These are phyloP conservation scores for Osmerus eperlanus DNA, from an alignment of 2,113 vertebrate species.

Conservation along the genomic window DNA sequence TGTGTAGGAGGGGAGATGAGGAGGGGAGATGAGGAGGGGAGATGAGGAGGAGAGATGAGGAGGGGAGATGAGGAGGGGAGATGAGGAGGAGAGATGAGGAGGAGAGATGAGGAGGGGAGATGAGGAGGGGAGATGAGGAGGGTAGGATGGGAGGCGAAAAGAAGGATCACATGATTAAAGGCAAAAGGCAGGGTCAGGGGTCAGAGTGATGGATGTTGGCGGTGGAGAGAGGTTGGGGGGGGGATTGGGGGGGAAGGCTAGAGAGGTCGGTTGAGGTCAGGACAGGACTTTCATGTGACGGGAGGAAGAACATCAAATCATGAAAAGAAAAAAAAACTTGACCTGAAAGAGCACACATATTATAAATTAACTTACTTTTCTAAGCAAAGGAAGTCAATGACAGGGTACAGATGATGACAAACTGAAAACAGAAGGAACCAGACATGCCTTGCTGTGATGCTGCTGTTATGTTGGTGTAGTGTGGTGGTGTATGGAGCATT, in stretches of 20 bases:
- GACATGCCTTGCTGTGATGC: no score
- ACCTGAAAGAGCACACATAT: no score
- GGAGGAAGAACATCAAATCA: constrained; percentile 1
- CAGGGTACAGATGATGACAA: no score
- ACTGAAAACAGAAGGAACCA: no score
- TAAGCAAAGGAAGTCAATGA: no score
- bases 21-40: background rate
- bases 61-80: background rate
- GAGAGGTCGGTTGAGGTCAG: background rate
- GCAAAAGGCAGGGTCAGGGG: constrained; percentile 48
- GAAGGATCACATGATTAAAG: constrained; percentile 47
- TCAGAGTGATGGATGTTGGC: constrained; percentile 42
- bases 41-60: background rate
- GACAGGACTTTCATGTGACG: constrained; percentile 16
- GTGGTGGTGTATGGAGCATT: no score
- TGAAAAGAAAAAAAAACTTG: no score
- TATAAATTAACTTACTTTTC: no score
- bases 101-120: no score
- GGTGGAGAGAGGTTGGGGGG: background rate
- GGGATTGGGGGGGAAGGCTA: background rate
- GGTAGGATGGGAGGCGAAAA: no score
- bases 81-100: background rate
- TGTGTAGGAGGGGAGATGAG: background rate
- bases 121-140: background rate
- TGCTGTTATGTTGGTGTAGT: no score